These are phyloP conservation scores for Trididemnum nubilum DNA, from an alignment of 23 tunicate species.

Conservation along the genomic window DNA sequence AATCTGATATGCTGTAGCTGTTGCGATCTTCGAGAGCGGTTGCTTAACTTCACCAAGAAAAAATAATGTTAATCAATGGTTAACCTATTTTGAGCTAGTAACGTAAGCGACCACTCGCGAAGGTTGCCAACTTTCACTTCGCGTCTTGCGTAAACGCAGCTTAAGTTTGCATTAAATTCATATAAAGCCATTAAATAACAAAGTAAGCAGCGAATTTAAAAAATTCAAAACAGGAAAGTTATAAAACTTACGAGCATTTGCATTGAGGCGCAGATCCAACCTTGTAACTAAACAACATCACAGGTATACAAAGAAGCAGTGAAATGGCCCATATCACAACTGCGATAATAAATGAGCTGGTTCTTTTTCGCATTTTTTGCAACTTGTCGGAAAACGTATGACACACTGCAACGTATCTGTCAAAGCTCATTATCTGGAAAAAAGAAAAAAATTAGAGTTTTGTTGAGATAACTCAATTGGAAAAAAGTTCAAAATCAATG, in stretches of 20 bases:
- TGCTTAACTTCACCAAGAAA: too few species aligned
- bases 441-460: conserved; percentile 3
- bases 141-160: background rate
- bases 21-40: too few species aligned
- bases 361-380: conserved; percentile 38
- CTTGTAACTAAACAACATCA: conserved; percentile 43
- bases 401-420: conserved; percentile 83
- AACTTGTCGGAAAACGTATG: conserved; percentile 60
- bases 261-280: conserved; percentile 59
- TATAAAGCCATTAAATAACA: background rate
- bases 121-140: background rate
- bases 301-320: conserved; percentile 49
- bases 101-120: too few species aligned
- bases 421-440: conserved; percentile 72
- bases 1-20: too few species aligned
- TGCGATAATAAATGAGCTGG: conserved; percentile 37
- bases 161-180: background rate
- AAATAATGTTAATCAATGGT: too few species aligned
- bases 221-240: too few species aligned
- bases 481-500: too few species aligned
- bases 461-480: too few species aligned
- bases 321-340: conserved; percentile 47
- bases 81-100: too few species aligned
- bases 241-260: conserved; percentile 61
- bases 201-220: background rate